These are phyloP conservation scores for Neosilurus mollespiculum DNA, from an alignment of 2,797 vertebrate species.

Conservation along the genomic window DNA sequence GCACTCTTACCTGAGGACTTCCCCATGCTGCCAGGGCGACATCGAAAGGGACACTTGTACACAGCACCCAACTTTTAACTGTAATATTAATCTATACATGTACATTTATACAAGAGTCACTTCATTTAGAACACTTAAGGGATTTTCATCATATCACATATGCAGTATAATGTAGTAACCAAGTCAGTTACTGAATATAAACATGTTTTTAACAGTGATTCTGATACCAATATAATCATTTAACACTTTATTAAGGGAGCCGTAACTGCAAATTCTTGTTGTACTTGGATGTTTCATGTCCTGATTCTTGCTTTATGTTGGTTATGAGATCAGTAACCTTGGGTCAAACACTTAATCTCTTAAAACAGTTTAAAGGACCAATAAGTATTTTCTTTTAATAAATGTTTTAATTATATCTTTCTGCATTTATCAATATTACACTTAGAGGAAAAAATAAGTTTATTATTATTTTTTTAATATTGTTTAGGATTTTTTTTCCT, in stretches of 20 bases:
- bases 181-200: background rate
- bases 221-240: background rate
- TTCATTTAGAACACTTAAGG: background rate
- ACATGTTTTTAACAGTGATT: background rate
- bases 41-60: conserved; percentile 56
- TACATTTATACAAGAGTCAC: background rate
- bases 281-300: no score
- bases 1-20: conserved; percentile 79
- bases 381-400: background rate
- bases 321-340: background rate
- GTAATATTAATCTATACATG: background rate
- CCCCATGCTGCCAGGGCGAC: conserved; percentile 70
- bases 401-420: background rate
- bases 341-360: background rate
- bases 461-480: background rate
- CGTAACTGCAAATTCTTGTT: background rate
- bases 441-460: background rate
- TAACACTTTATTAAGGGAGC: background rate
- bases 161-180: background rate
- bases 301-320: background rate
- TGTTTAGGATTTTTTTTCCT: background rate
- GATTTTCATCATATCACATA: background rate
- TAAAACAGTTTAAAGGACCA: conserved; percentile 9
- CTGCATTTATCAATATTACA: background rate
- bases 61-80: conserved; percentile 33